These are phyloP conservation scores for Clitarchus hookeri DNA, from an alignment of 2,888 invertebrate genomes.

Conservation along the genomic window DNA sequence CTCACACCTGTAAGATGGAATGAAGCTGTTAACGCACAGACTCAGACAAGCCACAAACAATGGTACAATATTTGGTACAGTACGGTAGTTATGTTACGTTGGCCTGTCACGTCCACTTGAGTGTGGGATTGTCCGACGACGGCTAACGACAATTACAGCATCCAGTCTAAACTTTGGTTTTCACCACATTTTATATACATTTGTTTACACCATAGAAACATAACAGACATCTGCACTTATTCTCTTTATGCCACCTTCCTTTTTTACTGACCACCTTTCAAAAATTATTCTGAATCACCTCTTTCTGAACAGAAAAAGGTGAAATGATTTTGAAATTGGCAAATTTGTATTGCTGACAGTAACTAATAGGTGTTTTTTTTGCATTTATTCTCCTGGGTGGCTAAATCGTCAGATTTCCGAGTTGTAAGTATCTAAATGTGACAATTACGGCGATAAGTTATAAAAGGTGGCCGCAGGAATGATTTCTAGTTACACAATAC, in stretches of 20 bases:
- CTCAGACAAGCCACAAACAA: not conserved
- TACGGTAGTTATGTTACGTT: not conserved
- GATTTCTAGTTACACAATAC: not conserved
- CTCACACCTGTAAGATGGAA: slow-evolving; percentile 16
- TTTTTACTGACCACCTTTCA: not conserved
- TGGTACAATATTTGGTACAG: slow-evolving; percentile 17
- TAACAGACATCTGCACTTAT: not conserved
- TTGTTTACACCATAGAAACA: not conserved
- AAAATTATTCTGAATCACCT: not conserved
- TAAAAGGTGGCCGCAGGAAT: not conserved
- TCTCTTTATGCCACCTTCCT: not conserved
- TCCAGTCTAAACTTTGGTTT: slow-evolving; percentile 41
- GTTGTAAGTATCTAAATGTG: too few relatives aligned
- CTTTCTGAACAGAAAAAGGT: not conserved
- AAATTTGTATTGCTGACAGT: not conserved
- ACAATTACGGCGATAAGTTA: too few relatives aligned
- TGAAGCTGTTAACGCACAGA: not conserved
- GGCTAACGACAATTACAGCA: slow-evolving; percentile 32
- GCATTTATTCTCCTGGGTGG: too few relatives aligned
- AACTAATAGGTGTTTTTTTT: not conserved
- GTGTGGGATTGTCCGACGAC: slow-evolving; percentile 38
- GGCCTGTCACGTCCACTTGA: not conserved
- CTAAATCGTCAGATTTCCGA: too few relatives aligned
- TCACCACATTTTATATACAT: slow-evolving; percentile 31
- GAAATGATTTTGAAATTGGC: too few relatives aligned